These are phyloP conservation scores for Notolabrus celidotus DNA, from an alignment of 2,797 vertebrate species.

Conservation along the genomic window DNA sequence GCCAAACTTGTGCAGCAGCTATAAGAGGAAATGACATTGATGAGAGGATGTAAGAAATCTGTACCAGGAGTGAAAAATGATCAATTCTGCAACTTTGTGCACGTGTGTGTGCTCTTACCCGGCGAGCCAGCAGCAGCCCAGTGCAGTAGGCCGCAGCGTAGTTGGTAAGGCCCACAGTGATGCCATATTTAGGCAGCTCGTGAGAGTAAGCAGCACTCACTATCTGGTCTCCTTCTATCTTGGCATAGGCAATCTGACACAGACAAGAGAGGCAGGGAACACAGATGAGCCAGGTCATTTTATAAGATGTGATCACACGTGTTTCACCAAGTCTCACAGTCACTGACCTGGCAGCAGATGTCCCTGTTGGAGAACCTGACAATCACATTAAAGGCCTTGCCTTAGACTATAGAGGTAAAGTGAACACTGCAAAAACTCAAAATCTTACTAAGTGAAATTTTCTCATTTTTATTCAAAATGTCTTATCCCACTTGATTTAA, in stretches of 20 bases:
- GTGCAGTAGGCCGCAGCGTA: conserved; percentile 98
- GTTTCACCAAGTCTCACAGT: fast-evolving
- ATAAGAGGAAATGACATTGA: conserved; percentile 50
- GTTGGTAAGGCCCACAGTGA: conserved; percentile 95
- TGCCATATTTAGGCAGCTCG: conserved; percentile 93
- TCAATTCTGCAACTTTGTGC: not conserved
- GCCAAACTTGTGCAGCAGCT: conserved; percentile 97
- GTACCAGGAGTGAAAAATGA: fast-evolving
- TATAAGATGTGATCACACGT: not conserved
- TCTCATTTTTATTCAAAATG: too few species aligned
- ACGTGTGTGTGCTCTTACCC: conserved; percentile 80
- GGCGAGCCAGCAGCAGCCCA: conserved; percentile 95
- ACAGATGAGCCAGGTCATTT: not conserved
- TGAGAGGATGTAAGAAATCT: not conserved
- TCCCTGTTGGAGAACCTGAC: conserved; percentile 97
- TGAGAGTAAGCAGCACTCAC: conserved; percentile 96
- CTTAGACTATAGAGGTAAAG: too few species aligned
- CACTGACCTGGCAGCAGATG: conserved; percentile 96
- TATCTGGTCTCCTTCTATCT: conserved; percentile 96
- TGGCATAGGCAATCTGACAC: conserved; percentile 93
- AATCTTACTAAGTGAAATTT: too few species aligned
- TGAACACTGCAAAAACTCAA: too few species aligned
- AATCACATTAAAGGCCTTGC: too few species aligned
- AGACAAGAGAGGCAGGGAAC: not conserved
- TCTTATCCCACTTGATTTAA: too few species aligned